Conservation (phyloP, 2,797 vertebrate genomes). For the Babyrousa celebensis region DNA sequence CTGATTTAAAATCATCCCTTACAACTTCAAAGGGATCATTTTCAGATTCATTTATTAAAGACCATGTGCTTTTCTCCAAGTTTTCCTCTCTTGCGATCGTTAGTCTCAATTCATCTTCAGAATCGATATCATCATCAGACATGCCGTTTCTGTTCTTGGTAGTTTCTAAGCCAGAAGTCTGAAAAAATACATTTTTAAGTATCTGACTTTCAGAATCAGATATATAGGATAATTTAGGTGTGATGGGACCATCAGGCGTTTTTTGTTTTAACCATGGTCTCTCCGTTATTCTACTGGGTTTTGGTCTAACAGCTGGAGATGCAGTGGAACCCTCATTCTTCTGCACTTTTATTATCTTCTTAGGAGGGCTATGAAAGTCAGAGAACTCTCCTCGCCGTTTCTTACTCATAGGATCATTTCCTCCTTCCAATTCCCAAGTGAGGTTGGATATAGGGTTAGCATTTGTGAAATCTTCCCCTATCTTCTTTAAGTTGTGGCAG, state of each 20-base stretch:
- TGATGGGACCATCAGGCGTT: background rate
- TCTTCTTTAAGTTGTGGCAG: slow-evolving; percentile 96
- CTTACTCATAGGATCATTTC: slow-evolving; percentile 92
- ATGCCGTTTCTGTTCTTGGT: background rate
- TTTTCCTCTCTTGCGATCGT: slow-evolving; percentile 88
- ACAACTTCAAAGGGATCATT: slow-evolving; percentile 94
- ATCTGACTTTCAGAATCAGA: slow-evolving; percentile 31
- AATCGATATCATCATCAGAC: slow-evolving; percentile 91
- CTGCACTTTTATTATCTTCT: slow-evolving; percentile 88
- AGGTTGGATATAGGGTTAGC: slow-evolving; percentile 92
- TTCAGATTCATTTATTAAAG: slow-evolving; percentile 76
- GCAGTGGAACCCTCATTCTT: background rate
- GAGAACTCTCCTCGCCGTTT: slow-evolving; percentile 94
- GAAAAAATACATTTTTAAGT: slow-evolving; percentile 43
- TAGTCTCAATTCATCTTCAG: slow-evolving; percentile 93
- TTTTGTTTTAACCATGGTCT: background rate
- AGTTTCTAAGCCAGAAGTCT: slow-evolving; percentile 34
- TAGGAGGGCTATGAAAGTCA: slow-evolving; percentile 80
- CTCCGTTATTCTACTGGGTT: accelerated
- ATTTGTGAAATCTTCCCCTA: slow-evolving; percentile 89
- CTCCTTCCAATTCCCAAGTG: slow-evolving; percentile 95
- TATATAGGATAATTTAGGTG: background rate
- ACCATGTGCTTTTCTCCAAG: slow-evolving; percentile 12
- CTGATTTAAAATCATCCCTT: slow-evolving; percentile 92
- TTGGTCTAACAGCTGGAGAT: background rate